Evolutionary conservation across 2,113 vertebrate species (phyloP).

Genomic region (Neogobius melanostomus): DNA sequence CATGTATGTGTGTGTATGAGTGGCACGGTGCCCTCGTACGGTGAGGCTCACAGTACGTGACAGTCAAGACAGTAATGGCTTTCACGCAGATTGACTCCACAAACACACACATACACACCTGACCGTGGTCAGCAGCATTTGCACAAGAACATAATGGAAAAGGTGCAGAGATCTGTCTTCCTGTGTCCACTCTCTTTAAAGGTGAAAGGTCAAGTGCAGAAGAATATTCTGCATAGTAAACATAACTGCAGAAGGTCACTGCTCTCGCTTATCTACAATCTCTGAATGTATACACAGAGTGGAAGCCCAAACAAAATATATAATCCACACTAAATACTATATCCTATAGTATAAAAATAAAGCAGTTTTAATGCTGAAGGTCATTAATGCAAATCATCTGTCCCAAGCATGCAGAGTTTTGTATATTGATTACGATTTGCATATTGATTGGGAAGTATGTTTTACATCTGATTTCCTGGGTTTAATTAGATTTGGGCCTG

Average conservation of each 20-base stretch:
- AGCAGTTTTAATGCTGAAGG: not conserved
- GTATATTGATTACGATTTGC: not conserved
- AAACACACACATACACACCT: conserved; percentile 12
- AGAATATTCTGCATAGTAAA: conserved; percentile 68
- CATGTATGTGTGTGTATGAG: not conserved
- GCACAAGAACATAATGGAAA: conserved; percentile 36
- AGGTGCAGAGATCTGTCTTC: conserved; percentile 48
- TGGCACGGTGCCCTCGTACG: conserved; percentile 35
- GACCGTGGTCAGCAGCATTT: conserved; percentile 21
- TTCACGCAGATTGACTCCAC: conserved; percentile 67
- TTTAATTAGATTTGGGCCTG: not conserved
- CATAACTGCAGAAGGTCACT: conserved; percentile 68
- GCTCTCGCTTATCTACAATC: conserved; percentile 6
- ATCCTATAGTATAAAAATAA: not conserved
- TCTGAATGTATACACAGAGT: not conserved
- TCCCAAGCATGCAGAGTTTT: not conserved
- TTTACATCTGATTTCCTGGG: not conserved
- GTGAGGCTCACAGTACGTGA: conserved; percentile 58
- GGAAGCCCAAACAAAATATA: not conserved
- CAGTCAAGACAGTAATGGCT: conserved; percentile 68
- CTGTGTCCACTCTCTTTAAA: conserved; percentile 30
- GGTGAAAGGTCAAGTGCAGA: conserved; percentile 63
- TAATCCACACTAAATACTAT: not conserved
- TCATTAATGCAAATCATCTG: not conserved
- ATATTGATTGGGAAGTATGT: too few relatives aligned